phyloP scores from a whole-genome alignment of 2,888 invertebrate species.

The Autographa pulchrina region DNA sequence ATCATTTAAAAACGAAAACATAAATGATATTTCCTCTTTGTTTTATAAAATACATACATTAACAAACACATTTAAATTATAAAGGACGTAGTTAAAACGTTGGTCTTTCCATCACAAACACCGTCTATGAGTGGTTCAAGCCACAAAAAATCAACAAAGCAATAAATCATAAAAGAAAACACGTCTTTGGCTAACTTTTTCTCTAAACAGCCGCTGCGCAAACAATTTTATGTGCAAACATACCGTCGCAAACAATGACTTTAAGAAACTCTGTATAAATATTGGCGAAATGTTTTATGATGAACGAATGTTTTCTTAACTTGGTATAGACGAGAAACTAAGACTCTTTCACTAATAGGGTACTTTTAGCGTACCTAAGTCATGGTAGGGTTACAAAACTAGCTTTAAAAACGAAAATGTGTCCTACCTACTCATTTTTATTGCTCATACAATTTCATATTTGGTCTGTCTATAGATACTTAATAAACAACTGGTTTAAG shows the following conservation, averaged over 20 bases:
- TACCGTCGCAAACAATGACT: neutral
- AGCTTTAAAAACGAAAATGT: too few species aligned
- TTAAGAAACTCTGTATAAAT: conserved; percentile 7
- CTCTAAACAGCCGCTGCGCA: conserved; percentile 6
- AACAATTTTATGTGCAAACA: conserved; percentile 9
- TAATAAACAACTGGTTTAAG: too few species aligned
- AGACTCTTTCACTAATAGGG: neutral
- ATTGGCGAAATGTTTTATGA: conserved; percentile 4
- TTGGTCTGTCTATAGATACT: too few species aligned
- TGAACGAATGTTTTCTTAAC: conserved; percentile 4
- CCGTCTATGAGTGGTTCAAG: neutral
- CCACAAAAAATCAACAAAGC: conserved; percentile 10
- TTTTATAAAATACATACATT: neutral
- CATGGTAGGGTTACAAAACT: too few species aligned
- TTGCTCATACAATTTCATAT: too few species aligned
- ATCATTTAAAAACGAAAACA: neutral
- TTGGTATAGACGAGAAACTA: neutral
- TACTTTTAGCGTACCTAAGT: neutral
- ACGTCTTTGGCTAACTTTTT: conserved; percentile 10
- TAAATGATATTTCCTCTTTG: neutral
- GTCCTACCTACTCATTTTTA: too few species aligned
- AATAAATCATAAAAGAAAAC: conserved; percentile 9
- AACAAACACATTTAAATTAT: neutral
- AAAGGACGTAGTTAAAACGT: neutral
- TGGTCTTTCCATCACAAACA: conserved; percentile 3